Evolutionary conservation across 1,140 invertebrate genomes (phyloP), one percentile per base, ranked within the genome.

Genomic region (Drosophila equinoxialis): DNA sequence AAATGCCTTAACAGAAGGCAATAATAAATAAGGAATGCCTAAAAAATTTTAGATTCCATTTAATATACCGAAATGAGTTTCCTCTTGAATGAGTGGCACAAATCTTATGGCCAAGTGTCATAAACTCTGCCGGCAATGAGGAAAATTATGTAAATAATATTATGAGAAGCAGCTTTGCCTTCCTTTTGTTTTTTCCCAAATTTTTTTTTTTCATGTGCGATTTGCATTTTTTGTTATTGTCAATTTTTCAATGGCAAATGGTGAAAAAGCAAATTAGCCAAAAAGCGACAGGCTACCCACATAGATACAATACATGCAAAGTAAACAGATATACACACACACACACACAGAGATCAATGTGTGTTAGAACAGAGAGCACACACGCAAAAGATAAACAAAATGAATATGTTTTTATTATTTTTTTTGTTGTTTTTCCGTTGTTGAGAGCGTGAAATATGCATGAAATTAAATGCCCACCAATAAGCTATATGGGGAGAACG

Each of bases 391-490:
- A 63, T 42, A 7, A 37, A 48, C 45, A 74, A 54, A 48, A n/a
- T 48, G 45, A 55, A 77, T 55, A 14, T 68, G 59, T 42, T 30
- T 61, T 20, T 41, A 11, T 54, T 68, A 20, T 45, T 68, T 41
- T 68, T 59, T 10, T 45, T 59, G 41, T 74, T 59, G 30, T 48
- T 69, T 68, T 45, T 57, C 73, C 20, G 45, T 51, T 51, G 70
- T 63, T 37, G 79, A 81, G 79, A 81, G 79, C 79, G 79, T 81
- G 71, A 81, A 81, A 81, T 74, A 81, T 81, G 66, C 79, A 71
- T 58, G 33, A 76, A 60, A 54, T 42, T 45, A 58, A 69, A 55
- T 42, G 59, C 35, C 26, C n/a, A 41, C 10, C 54, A 0, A 10
- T 57, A 35, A 3, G 33, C 6, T 14, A 20, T 55, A 14, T 41